Percentiles rank a stretch among this genome's conserved stretches.
Evolutionary conservation across 2,113 vertebrate genomes (phyloP).

Genomic region (Thamnaconus septentrionalis): DNA sequence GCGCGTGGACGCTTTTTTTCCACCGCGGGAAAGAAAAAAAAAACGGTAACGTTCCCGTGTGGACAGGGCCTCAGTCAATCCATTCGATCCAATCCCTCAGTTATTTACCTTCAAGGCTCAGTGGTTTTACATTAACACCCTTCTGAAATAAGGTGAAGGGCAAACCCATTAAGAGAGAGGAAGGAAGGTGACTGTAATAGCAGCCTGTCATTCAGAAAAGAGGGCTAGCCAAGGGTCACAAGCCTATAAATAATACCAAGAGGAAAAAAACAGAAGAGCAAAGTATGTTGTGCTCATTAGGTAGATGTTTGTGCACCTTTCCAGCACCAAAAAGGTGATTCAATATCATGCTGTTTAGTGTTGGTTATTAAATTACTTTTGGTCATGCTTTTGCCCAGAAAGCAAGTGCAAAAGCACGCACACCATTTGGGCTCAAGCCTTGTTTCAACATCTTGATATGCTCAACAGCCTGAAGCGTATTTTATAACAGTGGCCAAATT

Average conservation of each 20-base stretch:
- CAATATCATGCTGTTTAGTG: not conserved
- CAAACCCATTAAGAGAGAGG: constrained; percentile 16
- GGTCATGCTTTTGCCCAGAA: not conserved
- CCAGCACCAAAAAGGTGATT: not conserved
- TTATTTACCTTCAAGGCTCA: not conserved
- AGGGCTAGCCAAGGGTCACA: constrained; percentile 30
- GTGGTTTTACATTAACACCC: not conserved
- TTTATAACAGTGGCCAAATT: not conserved
- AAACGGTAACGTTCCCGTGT: too few species aligned
- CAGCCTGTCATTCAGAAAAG: constrained; percentile 8
- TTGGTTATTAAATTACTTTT: not conserved
- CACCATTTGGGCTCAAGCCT: too few species aligned
- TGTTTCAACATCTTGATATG: not conserved
- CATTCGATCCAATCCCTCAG: too few species aligned
- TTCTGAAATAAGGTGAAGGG: constrained; percentile 28
- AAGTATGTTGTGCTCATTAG: not conserved
- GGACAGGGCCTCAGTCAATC: too few species aligned
- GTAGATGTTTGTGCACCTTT: not conserved
- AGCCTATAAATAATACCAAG: constrained; percentile 40
- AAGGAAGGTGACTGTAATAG: constrained; percentile 6
- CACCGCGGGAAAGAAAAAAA: too few species aligned
- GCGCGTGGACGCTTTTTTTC: too few species aligned
- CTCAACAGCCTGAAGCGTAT: not conserved
- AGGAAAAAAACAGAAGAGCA: constrained; percentile 14
- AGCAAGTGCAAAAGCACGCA: too few species aligned